Conservation (phyloP, 2,113 vertebrate species). For the Mesitornis unicolor region DNA sequence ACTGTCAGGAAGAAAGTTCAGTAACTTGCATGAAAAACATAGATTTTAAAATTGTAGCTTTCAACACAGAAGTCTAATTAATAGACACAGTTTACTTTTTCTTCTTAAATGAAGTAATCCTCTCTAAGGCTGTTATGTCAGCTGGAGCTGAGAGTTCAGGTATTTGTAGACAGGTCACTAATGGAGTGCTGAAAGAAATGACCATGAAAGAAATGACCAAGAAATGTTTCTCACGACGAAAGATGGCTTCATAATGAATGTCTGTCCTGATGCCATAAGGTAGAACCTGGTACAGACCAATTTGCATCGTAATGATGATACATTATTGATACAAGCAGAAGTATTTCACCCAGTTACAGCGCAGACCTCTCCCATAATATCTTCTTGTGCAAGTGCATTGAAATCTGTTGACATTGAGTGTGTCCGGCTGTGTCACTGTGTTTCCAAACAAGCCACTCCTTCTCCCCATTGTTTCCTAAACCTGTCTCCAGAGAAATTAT, state of each 20-base stretch:
- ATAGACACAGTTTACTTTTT: not conserved
- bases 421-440: slow-evolving; percentile 40
- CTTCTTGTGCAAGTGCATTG: slow-evolving; percentile 48
- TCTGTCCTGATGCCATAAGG: not conserved
- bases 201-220: not conserved
- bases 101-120: not conserved
- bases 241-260: not conserved
- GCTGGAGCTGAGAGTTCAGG: not conserved
- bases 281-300: not conserved
- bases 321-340: slow-evolving; percentile 20
- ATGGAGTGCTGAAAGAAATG: not conserved
- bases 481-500: not conserved
- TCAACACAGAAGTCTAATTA: not conserved
- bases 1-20: not conserved
- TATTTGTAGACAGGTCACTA: not conserved
- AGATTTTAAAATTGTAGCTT: not conserved
- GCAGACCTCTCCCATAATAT: slow-evolving; percentile 47
- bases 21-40: not conserved
- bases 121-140: not conserved
- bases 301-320: not conserved
- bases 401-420: slow-evolving; percentile 48
- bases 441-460: slow-evolving; percentile 65
- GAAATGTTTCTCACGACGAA: not conserved
- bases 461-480: slow-evolving; percentile 37
- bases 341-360: not conserved